Evolutionary conservation across 2,888 invertebrate genomes (phyloP).

Genomic region (Caenorhabditis doughertyi): DNA sequence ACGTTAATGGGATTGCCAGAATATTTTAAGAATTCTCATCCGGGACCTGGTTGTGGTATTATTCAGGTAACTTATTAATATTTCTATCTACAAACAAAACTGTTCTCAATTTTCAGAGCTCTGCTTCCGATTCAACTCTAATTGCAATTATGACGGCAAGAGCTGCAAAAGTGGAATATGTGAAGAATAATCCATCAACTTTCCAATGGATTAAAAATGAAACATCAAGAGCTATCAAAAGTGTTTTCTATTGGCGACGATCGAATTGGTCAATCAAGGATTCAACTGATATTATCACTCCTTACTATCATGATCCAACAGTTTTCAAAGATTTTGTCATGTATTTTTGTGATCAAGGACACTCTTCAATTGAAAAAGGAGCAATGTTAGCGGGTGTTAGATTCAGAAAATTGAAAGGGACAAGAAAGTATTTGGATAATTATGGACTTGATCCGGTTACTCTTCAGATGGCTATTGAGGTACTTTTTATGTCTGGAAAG

Average conservation of each 20-base stretch:
- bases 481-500: conserved; percentile 14
- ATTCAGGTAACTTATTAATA: no score
- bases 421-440: conserved; percentile 84
- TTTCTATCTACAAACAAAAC: no score
- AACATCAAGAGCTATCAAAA: conserved; percentile 65
- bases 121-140: conserved; percentile 93
- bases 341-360: conserved; percentile 87
- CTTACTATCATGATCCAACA: conserved; percentile 80
- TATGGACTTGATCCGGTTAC: conserved; percentile 88
- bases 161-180: conserved; percentile 77
- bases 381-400: conserved; percentile 90
- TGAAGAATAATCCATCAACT: no score
- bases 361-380: conserved; percentile 93
- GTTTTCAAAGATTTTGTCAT: conserved; percentile 83
- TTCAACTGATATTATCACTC: conserved; percentile 67
- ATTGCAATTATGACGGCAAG: conserved; percentile 88
- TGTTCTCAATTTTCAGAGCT: no score
- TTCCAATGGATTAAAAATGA: no score
- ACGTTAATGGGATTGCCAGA: conserved; percentile 83
- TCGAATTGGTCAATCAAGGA: no score
- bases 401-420: conserved; percentile 87
- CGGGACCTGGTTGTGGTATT: conserved; percentile 82
- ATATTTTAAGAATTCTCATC: conserved; percentile 75
- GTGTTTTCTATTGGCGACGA: conserved; percentile 22
- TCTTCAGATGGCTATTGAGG: conserved; percentile 86